A percentile compares a stretch with the other conserved stretches of the same genome.
phyloP scores from a whole-genome alignment of 2,888 invertebrate genomes.

The Arctia plantaginis region DNA sequence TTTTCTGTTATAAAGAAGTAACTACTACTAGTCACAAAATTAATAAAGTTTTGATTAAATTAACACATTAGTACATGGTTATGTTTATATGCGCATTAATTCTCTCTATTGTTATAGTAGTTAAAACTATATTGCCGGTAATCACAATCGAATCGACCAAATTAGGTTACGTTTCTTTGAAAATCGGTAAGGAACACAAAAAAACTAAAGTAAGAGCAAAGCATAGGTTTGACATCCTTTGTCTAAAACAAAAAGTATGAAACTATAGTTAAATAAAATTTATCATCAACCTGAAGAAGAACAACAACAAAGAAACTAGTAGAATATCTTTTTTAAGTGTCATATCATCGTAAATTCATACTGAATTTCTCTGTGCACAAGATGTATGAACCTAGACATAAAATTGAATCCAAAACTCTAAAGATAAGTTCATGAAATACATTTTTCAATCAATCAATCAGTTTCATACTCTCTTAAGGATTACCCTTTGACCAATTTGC shows the following conservation, averaged over 20 bases:
- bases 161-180: not conserved
- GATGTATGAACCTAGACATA: not conserved
- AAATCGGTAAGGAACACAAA: not conserved
- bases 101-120: not conserved
- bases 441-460: not conserved
- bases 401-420: not conserved
- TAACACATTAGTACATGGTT: not conserved
- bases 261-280: not conserved
- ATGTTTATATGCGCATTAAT: not conserved
- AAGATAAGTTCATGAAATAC: not conserved
- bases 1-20: conserved; percentile 1
- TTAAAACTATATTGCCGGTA: not conserved
- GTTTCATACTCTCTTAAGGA: not conserved
- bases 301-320: not conserved
- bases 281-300: not conserved
- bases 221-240: not conserved
- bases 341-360: not conserved
- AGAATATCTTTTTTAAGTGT: too few species aligned
- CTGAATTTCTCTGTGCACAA: not conserved
- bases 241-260: not conserved
- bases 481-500: not conserved
- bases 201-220: not conserved
- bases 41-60: not conserved
- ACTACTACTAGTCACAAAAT: not conserved
- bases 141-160: not conserved